Percentiles rank a stretch among this genome's conserved stretches.
Evolutionary conservation across 2,797 vertebrate genomes (phyloP).

Genomic region (Cyclura pinguis): DNA sequence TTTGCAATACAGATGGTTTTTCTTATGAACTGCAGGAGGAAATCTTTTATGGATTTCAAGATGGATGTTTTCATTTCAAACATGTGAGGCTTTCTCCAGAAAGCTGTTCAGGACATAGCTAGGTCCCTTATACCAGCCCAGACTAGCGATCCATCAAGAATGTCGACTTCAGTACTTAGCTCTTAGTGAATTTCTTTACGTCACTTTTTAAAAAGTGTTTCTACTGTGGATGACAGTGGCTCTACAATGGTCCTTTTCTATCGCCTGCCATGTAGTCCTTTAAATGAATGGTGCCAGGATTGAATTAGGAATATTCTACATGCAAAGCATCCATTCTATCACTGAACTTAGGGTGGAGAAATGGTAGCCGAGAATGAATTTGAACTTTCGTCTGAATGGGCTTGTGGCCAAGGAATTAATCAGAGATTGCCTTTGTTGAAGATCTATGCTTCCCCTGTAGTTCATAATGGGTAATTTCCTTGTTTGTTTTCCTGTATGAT

Average conservation of each 20-base stretch:
- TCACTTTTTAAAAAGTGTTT: too few species aligned
- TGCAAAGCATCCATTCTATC: not conserved
- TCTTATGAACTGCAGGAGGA: constrained; percentile 19
- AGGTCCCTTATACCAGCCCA: not conserved
- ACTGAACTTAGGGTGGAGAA: not conserved
- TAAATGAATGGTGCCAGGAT: not conserved
- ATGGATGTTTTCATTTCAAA: constrained; percentile 34
- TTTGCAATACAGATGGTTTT: constrained; percentile 42
- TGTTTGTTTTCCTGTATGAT: not conserved
- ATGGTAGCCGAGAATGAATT: constrained; percentile 9
- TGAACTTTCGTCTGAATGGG: not conserved
- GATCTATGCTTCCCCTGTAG: not conserved
- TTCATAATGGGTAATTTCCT: not conserved
- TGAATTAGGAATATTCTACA: not conserved
- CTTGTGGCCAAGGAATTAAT: not conserved
- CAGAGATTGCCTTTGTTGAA: constrained; percentile 25
- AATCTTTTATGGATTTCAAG: constrained; percentile 37
- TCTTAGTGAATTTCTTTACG: not conserved
- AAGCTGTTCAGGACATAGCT: not conserved
- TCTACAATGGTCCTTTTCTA: not conserved
- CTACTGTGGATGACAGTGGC: not conserved
- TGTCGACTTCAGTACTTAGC: not conserved
- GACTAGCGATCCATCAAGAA: not conserved
- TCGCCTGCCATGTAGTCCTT: not conserved
- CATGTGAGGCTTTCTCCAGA: not conserved